Base-by-base conservation (phyloP, 2,888 invertebrate species). In the Mechanitis messenoides region DNA sequence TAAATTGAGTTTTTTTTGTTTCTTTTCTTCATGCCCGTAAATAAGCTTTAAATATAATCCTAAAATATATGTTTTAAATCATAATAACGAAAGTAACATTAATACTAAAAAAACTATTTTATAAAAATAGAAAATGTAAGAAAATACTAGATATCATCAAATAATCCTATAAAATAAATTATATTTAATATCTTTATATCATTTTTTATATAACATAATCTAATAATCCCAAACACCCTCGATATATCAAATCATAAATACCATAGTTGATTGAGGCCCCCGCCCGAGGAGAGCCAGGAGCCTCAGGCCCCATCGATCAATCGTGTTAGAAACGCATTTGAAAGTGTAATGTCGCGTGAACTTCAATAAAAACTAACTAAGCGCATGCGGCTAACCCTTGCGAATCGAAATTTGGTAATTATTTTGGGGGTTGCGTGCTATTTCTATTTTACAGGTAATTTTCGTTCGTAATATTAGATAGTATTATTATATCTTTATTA, bases 321-420 rank as follows among this genome's bases (percentile, higher is more conserved):
- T 47, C 59, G 45, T 45, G 59, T 59, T 59, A 59, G 55, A 62
- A 64, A 61, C 63, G 63, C 62, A 65, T 68, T 68, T 65, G 63
- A 42, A 61, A 58, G 57, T 11, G 63, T 53, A 68, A 68, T 66
- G 68, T 64, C 64, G 65, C 67, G 67, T 65, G 65, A 65, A 65
- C 7, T 4, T 42, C 42, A 42, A 42, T 42, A 42, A 42, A 9
- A n/a, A 38, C 38, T 58, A 56, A 58, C 60, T 59, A 57, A 45
- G 45, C 60, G 60, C 35, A 28, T 45, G 56, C 35, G 35, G 35
- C 35, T 35, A 35, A 42, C 42, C 47, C 55, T 33, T 42, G 28
- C 33, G 50, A 31, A 42, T 38, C 42, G 42, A 53, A 42, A 42
- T 42, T 28, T 35, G 35, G 53, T 45, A n/a, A 57, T 7, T 38